These are phyloP conservation scores for Temnothorax ravouxi DNA, from an alignment of 2,888 invertebrate genomes.

Conservation along the genomic window DNA sequence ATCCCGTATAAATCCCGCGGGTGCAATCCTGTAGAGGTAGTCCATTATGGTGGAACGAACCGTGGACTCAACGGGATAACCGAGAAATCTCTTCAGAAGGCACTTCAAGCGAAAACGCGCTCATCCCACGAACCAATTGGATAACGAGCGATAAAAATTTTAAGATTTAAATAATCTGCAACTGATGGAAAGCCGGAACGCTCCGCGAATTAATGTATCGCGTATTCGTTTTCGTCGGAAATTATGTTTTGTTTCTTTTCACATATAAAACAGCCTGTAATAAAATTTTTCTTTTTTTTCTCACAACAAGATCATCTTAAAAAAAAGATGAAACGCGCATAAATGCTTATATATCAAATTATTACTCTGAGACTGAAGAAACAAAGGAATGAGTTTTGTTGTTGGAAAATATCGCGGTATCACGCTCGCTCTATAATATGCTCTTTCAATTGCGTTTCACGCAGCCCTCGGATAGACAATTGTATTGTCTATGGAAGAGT, in stretches of 20 bases:
- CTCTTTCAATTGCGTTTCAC: background rate
- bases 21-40: constrained; percentile 34
- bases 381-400: background rate
- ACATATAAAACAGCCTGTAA: background rate
- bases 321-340: background rate
- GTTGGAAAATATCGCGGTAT: background rate
- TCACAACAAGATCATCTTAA: background rate
- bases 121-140: background rate
- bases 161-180: constrained; percentile 24
- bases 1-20: constrained; percentile 57
- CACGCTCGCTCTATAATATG: background rate
- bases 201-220: background rate
- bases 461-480: background rate
- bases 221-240: background rate
- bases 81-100: background rate
- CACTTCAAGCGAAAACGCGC: constrained; percentile 8
- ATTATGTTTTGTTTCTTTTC: background rate
- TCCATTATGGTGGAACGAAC: constrained; percentile 49
- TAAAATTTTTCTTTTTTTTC: background rate
- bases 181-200: background rate
- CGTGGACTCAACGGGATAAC: constrained; percentile 23
- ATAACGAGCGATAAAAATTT: constrained; percentile 33
- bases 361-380: background rate
- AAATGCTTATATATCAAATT: background rate
- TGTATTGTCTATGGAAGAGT: background rate